phyloP scores from a whole-genome alignment of 2,888 invertebrate genomes.

The Pristionchus mayeri region DNA sequence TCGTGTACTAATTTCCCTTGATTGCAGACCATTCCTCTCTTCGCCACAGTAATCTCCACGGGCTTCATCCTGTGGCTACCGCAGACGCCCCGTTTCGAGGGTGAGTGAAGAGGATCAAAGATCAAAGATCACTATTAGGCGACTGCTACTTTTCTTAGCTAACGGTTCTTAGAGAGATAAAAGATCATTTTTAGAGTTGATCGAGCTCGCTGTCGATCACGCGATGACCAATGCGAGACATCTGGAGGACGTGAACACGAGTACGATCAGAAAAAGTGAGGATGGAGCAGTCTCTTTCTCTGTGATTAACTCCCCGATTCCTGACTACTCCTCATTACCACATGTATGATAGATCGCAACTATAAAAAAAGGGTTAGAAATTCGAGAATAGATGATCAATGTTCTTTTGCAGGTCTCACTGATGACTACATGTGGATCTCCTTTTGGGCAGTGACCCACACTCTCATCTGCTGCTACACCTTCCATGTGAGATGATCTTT shows the following conservation, averaged over 20 bases:
- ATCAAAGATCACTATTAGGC: background rate
- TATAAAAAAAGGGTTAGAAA: background rate
- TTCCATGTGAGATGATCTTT: background rate
- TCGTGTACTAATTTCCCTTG: background rate
- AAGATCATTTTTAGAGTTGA: background rate
- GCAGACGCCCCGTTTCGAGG: background rate
- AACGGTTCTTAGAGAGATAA: background rate
- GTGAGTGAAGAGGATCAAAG: constrained; percentile 1
- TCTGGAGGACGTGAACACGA: constrained; percentile 1
- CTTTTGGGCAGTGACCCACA: background rate
- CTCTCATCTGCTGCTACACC: background rate
- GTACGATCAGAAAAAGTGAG: background rate
- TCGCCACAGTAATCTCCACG: background rate
- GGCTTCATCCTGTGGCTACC: background rate
- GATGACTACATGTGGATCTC: background rate
- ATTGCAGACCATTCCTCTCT: background rate
- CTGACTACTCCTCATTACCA: no score
- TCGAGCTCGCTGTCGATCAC: background rate
- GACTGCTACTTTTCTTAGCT: no score
- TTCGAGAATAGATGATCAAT: background rate
- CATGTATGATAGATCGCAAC: no score
- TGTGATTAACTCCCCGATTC: no score
- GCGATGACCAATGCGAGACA: background rate
- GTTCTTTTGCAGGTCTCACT: background rate
- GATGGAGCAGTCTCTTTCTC: background rate